Evolutionary conservation across 2,888 invertebrate species (phyloP), one percentile per base, ranked within the genome.

Genomic region (Tetanocera ferruginea): DNA sequence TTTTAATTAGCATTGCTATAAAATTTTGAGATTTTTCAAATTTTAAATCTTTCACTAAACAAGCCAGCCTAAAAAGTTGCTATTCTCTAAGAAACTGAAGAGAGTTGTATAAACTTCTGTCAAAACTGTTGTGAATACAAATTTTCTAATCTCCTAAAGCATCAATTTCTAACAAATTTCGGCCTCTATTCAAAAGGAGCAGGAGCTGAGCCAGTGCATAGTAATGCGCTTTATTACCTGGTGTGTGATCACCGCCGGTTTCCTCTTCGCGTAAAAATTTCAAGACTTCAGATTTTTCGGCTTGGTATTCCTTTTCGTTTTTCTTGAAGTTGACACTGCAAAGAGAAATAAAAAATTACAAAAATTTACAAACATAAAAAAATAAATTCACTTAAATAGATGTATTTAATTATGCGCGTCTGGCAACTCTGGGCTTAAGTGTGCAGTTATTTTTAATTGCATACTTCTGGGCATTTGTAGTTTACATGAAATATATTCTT

Each of bases 241-340:
- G 94, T 82, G 94, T 93, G 76, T 88, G 87, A 84, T 89, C 92
- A 51, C 95, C 95, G 84, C 95, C 95, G 86, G 94, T 94, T 88
- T 96, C 95, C 84, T 95, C 95, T 89, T 97, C 96, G 88, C 96
- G 95, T 79, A 97, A 93, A 92, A 96, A 96, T 90, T 95, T 96
- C 90, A 95, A 94, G 52, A 97, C 97, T 85, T 96, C 97, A 87
- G 97, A 97, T 88, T 96, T 96, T 84, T 95, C 94, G 77, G 94
- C 92, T 87, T 95, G 95, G 91, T 96, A 97, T 82, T 94, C 94
- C 90, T 95, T 96, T 90, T 97, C 97, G 91, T 97, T 97, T 91
- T 97, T 97, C 93, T 97, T 97, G 91, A 97, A 97, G 91, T 97
- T 97, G 49, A 97, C 97, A 85, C 97, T 97, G 91, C 9, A 84